Base-by-base conservation (phyloP, 2,113 vertebrate genomes). In the Sceloporus undulatus region DNA sequence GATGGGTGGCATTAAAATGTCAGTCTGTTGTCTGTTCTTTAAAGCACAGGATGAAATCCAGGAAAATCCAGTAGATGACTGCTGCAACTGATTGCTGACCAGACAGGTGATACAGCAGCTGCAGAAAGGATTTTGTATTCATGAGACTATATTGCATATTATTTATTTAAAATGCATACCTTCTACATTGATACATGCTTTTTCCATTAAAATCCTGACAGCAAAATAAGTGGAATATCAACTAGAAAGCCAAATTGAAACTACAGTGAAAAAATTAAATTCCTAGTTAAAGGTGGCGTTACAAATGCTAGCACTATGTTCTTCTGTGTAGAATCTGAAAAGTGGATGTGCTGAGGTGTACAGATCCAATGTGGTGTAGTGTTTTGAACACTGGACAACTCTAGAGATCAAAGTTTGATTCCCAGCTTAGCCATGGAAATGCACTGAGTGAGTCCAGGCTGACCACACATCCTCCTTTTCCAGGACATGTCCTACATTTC, bases 291-390 rank as follows among this genome's bases (percentile, higher is more conserved):
- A 87, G 92, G 88, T 23, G 34, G 42, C 86, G 82, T 71, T 90
- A 94, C 90, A 93, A 91, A 93, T 90, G 81, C 85, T 59, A 62
- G 89, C 84, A 91, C 52, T 52, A 65, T 71, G 52, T 85, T 76
- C 62, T 89, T 77, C 21, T 79, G 88, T 92, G 91, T 92, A 87
- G 86, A 92, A 92, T 75, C n/a, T 84, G 94, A 93, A 93, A 94
- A 90, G 88, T 91, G 93, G 86, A 18, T 81, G 92, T 95, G 73
- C 85, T 92, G 76, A 48, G 42, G 27, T 92, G 92, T 85, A 48
- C 42, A 48, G 42, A 48, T 1, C 42, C 42, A 48, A 6, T 48
- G 42, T 48, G 42, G 42, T 48, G 42, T 48, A 48, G 42, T 48
- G 42, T 4, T 48, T 48, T 48, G 42, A 5, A 6, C 42, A 48